Evolutionary conservation across 2,888 invertebrate genomes (phyloP), one percentile per base, ranked within the genome.

Genomic region (Baronia brevicornis): DNA sequence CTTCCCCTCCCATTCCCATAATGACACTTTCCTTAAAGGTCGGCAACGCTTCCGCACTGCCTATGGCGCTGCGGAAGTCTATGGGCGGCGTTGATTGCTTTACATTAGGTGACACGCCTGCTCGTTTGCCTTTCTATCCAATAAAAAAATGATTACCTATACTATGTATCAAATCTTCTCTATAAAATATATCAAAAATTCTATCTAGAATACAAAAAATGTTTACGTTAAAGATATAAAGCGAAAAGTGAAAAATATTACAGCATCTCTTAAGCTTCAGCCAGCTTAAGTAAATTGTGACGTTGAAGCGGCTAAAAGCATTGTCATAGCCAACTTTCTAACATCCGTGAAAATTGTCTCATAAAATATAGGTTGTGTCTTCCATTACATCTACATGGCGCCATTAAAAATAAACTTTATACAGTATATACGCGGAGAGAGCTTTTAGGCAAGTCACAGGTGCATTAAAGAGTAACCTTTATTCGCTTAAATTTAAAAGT

Each of bases 341-440:
- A 57, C 63, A 68, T 75, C 67, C 66, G 61, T 61, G 72, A 67
- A 77, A 75, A 74, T 73, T 71, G 68, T 74, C 59, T 61, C 75
- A 59, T 70, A 73, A 75, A 74, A 77, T 62, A 52, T 77, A 72
- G 71, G 71, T 71, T 74, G 61, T 64, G 65, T 65, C 70, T 69
- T 72, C 75, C 78, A 80, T 80, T 79, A 78, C 56, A 61, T 62
- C 64, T 71, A 70, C 74, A 68, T 54, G 46, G 54, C 46, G 54
- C 73, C 79, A 80, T 82, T 80, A 79, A 78, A 77, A 75, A 77
- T 75, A 74, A 77, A 73, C 60, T 72, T 66, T 63, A 59, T 60
- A 54, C 51, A 54, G 66, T 69, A 72, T 70, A 69, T 68, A 64
- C 66, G 61, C 51, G 53, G 55, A 46, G 65, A 70, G 62, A 59